phyloP scores from a whole-genome alignment of 2,113 vertebrate species.

The Oxygymnocypris stewartii region DNA sequence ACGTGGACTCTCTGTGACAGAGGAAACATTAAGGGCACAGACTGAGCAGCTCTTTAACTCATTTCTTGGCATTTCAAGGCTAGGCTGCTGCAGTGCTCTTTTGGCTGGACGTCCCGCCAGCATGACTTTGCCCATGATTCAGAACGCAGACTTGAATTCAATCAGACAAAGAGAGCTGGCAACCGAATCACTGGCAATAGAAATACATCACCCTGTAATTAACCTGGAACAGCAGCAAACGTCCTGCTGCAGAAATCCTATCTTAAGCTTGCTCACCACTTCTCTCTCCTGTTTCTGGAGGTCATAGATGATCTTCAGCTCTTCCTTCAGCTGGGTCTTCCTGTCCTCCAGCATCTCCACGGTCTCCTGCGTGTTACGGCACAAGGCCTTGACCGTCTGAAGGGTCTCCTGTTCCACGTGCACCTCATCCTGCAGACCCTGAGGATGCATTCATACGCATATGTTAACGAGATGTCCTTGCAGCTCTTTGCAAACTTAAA shows the following conservation, averaged over 20 bases:
- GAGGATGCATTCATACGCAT: background rate
- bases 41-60: background rate
- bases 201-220: background rate
- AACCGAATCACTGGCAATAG: background rate
- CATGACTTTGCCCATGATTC: background rate
- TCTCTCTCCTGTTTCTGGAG: constrained; percentile 88
- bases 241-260: background rate
- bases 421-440: constrained; percentile 93
- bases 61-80: background rate
- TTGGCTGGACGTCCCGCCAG: background rate
- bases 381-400: constrained; percentile 86
- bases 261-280: constrained; percentile 74
- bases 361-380: constrained; percentile 84
- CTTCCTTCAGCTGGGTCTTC: constrained; percentile 83
- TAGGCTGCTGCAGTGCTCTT: background rate
- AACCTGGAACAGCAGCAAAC: background rate
- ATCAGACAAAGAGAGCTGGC: constrained; percentile 3
- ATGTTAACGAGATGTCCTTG: background rate
- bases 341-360: constrained; percentile 84
- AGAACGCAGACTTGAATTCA: background rate
- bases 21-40: background rate
- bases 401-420: constrained; percentile 84
- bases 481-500: no score
- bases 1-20: background rate
- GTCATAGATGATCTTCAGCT: constrained; percentile 83